Evolutionary conservation across 2,888 invertebrate species (phyloP).

Genomic region (Priapulus caudatus): DNA sequence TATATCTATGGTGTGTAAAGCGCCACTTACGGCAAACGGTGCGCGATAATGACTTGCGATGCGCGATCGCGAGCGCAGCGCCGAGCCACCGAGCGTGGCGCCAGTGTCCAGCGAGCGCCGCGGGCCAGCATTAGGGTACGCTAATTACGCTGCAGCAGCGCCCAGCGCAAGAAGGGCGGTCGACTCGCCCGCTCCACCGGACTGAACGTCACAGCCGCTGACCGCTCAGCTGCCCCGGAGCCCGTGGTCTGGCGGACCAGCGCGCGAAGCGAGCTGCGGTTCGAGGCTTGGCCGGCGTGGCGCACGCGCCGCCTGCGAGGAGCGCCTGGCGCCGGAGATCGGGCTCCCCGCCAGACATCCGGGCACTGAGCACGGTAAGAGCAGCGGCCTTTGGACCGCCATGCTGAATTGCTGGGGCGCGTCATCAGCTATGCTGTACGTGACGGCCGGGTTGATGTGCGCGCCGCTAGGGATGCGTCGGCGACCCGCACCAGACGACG

Average conservation of each 20-base stretch:
- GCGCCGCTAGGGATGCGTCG: slow-evolving; percentile 79
- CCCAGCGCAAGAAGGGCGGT: slow-evolving; percentile 74
- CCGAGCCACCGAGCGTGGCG: slow-evolving; percentile 63
- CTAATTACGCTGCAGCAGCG: no score
- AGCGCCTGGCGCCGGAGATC: slow-evolving; percentile 43
- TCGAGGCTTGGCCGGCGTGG: slow-evolving; percentile 46
- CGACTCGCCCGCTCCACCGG: slow-evolving; percentile 68
- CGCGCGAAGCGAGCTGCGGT: slow-evolving; percentile 56
- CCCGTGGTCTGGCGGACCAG: no score
- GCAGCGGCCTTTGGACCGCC: slow-evolving; percentile 60
- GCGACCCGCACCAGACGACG: slow-evolving; percentile 64
- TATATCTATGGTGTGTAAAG: no score
- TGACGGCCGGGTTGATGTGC: slow-evolving; percentile 86
- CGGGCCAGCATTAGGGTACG: slow-evolving; percentile 76
- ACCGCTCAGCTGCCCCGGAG: no score
- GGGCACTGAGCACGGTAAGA: slow-evolving; percentile 61
- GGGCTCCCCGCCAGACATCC: slow-evolving; percentile 72
- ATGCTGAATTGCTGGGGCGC: no score
- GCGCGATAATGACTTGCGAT: slow-evolving; percentile 70
- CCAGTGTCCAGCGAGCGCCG: slow-evolving; percentile 70
- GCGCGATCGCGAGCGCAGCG: slow-evolving; percentile 76
- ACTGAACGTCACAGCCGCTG: slow-evolving; percentile 48
- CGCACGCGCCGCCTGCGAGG: slow-evolving; percentile 44
- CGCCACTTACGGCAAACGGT: slow-evolving; percentile 68
- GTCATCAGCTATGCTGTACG: slow-evolving; percentile 61